phyloP scores from a whole-genome alignment of 2,797 vertebrate genomes.

The Enteromius thamalakanensis region DNA sequence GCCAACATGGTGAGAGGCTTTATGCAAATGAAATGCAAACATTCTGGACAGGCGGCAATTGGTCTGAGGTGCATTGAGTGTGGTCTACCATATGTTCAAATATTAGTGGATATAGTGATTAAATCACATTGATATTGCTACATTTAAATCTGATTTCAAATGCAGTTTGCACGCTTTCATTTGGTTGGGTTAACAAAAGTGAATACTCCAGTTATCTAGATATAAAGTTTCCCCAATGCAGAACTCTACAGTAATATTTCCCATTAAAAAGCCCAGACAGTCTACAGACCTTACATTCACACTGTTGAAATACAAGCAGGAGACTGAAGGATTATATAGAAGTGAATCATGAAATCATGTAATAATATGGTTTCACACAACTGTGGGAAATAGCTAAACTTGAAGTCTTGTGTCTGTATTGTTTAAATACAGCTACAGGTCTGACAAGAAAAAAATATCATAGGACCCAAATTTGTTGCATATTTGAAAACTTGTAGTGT shows the following conservation, averaged over 20 bases:
- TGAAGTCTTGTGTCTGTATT: too few species aligned
- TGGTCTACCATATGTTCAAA: not conserved
- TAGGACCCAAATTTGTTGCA: not conserved
- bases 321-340: not conserved
- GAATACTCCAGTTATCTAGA: not conserved
- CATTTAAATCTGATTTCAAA: not conserved
- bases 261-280: not conserved
- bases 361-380: not conserved
- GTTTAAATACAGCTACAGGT: not conserved
- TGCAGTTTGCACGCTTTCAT: not conserved
- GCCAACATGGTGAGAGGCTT: not conserved
- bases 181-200: not conserved
- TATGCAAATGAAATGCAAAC: slow-evolving; percentile 15
- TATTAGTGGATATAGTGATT: not conserved
- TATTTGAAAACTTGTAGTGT: slow-evolving; percentile 18
- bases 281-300: not conserved
- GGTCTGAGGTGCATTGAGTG: not conserved
- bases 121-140: not conserved
- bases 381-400: too few species aligned
- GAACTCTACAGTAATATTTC: too few species aligned
- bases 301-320: not conserved
- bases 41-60: not conserved
- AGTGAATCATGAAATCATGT: not conserved
- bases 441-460: not conserved
- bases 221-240: not conserved